phyloP scores from a whole-genome alignment of 2,113 vertebrate species.

The Nannobrachium achirus region DNA sequence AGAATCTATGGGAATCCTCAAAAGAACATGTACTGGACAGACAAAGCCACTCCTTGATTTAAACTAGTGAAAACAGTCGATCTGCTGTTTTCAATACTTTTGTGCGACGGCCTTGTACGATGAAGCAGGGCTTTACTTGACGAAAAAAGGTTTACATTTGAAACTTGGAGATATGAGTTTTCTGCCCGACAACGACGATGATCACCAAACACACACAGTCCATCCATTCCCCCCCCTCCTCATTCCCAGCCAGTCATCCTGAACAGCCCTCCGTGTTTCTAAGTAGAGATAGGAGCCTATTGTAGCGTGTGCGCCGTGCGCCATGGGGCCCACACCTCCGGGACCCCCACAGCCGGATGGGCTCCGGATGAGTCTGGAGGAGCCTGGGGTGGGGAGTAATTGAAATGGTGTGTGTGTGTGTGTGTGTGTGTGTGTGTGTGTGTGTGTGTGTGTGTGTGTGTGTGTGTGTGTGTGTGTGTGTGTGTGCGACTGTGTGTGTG shows the following conservation, averaged over 20 bases:
- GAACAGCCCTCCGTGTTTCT: conserved; percentile 53
- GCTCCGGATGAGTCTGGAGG: conserved; percentile 14
- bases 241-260: conserved; percentile 56
- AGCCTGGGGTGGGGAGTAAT: conserved; percentile 29
- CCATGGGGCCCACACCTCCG: conserved; percentile 38
- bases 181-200: too few species aligned
- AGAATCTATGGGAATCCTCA: too few species aligned
- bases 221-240: conserved; percentile 23
- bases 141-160: too few species aligned
- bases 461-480: background rate
- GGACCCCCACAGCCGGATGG: conserved; percentile 18
- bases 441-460: conserved; percentile 3
- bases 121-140: too few species aligned
- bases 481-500: conserved; percentile 1
- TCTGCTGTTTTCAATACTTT: too few species aligned
- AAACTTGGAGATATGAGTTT: too few species aligned
- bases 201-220: conserved; percentile 63
- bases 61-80: too few species aligned
- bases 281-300: conserved; percentile 48
- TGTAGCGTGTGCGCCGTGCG: conserved; percentile 46
- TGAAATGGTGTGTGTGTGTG: conserved; percentile 34
- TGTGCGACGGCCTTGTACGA: too few species aligned
- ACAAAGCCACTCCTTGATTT: too few species aligned
- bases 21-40: too few species aligned
- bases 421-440: conserved; percentile 17